Percentiles rank a stretch among this genome's conserved stretches.
phyloP scores from a whole-genome alignment of 2,113 vertebrate genomes.

The Shinisaurus crocodilurus region DNA sequence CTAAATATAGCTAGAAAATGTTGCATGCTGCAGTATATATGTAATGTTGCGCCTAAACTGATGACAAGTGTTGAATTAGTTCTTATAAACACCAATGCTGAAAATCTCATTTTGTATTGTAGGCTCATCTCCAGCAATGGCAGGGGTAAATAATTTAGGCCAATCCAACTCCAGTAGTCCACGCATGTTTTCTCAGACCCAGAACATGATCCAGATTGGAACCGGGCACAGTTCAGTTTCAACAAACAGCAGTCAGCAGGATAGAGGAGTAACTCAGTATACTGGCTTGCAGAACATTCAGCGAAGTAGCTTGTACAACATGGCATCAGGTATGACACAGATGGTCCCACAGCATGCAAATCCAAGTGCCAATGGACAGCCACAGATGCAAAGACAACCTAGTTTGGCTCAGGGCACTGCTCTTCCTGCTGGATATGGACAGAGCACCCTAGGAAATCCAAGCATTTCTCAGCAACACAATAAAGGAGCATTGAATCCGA shows the following conservation, averaged over 20 bases:
- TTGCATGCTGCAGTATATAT: background rate
- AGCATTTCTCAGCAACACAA: constrained; percentile 81
- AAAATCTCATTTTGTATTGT: constrained; percentile 53
- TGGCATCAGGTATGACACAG: constrained; percentile 79
- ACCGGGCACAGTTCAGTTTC: constrained; percentile 81
- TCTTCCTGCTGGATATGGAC: constrained; percentile 83
- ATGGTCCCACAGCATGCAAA: constrained; percentile 77
- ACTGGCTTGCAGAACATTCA: constrained; percentile 83
- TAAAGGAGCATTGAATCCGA: constrained; percentile 84
- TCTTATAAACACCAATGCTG: background rate
- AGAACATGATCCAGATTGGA: constrained; percentile 88
- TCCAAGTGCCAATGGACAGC: constrained; percentile 77
- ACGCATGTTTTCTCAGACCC: constrained; percentile 89
- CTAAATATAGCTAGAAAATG: constrained; percentile 17
- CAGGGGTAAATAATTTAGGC: constrained; percentile 83
- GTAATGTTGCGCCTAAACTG: background rate
- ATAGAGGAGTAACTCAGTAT: constrained; percentile 85
- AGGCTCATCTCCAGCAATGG: constrained; percentile 88
- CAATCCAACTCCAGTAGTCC: constrained; percentile 82
- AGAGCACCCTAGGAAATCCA: constrained; percentile 82
- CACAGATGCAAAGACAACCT: constrained; percentile 82
- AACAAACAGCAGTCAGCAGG: constrained; percentile 80
- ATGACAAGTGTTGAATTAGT: background rate
- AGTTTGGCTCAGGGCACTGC: constrained; percentile 70
- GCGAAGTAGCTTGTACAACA: constrained; percentile 83